These are phyloP conservation scores for Ligdia adustata DNA, from an alignment of 2,888 invertebrate species.

Conservation along the genomic window DNA sequence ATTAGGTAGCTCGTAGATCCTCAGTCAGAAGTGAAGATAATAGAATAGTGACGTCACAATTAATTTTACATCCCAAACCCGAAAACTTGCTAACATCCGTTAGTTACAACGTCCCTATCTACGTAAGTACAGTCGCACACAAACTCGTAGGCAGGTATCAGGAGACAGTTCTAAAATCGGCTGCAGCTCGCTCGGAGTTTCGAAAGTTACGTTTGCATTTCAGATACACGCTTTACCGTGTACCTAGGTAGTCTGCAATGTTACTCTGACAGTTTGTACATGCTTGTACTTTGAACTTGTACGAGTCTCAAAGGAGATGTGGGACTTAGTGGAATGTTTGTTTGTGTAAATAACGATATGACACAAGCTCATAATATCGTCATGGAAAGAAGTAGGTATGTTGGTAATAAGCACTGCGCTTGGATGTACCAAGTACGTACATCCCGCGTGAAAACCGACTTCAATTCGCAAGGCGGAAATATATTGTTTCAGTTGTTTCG, in stretches of 20 bases:
- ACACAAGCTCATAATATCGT: not conserved
- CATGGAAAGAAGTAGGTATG: too few relatives aligned
- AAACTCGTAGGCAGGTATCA: slow-evolving; percentile 34
- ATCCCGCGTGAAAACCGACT: too few relatives aligned
- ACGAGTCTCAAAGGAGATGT: slow-evolving; percentile 34
- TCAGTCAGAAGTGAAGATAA: not conserved
- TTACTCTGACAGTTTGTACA: slow-evolving; percentile 33
- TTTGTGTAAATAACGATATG: slow-evolving; percentile 1
- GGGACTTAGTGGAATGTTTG: slow-evolving; percentile 21
- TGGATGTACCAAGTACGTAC: too few relatives aligned
- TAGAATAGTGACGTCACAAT: slow-evolving; percentile 35
- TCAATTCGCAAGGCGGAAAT: too few relatives aligned
- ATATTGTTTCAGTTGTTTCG: too few relatives aligned
- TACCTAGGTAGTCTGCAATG: slow-evolving; percentile 28
- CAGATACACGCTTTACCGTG: slow-evolving; percentile 36
- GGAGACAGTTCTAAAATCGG: slow-evolving; percentile 64
- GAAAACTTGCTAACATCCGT: slow-evolving; percentile 10
- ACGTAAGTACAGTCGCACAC: slow-evolving; percentile 8
- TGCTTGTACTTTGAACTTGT: slow-evolving; percentile 37
- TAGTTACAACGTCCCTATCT: slow-evolving; percentile 6
- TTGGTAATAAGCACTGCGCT: too few relatives aligned
- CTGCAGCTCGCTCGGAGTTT: slow-evolving; percentile 57
- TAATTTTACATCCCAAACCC: slow-evolving; percentile 22
- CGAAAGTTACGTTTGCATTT: slow-evolving; percentile 44
- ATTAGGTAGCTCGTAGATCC: too few relatives aligned